Evolutionary conservation across 1,140 invertebrate species (phyloP).

Genomic region (Augochlora pura): DNA sequence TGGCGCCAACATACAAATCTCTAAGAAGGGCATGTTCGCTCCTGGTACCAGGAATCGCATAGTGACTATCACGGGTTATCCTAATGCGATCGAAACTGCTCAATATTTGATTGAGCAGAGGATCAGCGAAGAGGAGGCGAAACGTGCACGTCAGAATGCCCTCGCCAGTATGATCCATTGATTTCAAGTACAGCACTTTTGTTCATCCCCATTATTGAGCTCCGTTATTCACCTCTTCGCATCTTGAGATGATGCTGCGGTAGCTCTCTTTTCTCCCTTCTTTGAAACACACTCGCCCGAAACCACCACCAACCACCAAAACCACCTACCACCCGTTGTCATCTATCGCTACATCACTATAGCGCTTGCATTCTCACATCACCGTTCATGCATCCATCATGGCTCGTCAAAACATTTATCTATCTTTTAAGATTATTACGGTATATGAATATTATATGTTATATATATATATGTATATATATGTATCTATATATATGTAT

Average conservation of each 20-base stretch:
- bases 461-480: constrained; percentile 28
- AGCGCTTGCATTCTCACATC: constrained; percentile 74
- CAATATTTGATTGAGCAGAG: constrained; percentile 97
- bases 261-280: constrained; percentile 56
- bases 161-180: constrained; percentile 87
- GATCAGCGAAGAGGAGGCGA: constrained; percentile 96
- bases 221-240: constrained; percentile 63
- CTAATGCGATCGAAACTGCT: constrained; percentile 92
- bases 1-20: constrained; percentile 98
- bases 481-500: not conserved
- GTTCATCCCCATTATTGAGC: constrained; percentile 69
- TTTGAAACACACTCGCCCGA: constrained; percentile 52
- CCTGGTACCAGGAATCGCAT: constrained; percentile 98
- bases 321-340: constrained; percentile 66
- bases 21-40: constrained; percentile 98
- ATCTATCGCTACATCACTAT: constrained; percentile 75
- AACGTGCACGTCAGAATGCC: constrained; percentile 93
- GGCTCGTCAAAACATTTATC: constrained; percentile 75
- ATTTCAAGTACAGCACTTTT: constrained; percentile 70
- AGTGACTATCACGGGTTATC: constrained; percentile 95
- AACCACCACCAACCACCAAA: constrained; percentile 47
- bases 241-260: constrained; percentile 50
- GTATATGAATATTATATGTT: constrained; percentile 75
- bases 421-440: constrained; percentile 77
- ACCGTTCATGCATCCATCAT: constrained; percentile 76